Evolutionary conservation across 2,797 vertebrate genomes (phyloP).

Genomic region (Rhabdomys pumilio): DNA sequence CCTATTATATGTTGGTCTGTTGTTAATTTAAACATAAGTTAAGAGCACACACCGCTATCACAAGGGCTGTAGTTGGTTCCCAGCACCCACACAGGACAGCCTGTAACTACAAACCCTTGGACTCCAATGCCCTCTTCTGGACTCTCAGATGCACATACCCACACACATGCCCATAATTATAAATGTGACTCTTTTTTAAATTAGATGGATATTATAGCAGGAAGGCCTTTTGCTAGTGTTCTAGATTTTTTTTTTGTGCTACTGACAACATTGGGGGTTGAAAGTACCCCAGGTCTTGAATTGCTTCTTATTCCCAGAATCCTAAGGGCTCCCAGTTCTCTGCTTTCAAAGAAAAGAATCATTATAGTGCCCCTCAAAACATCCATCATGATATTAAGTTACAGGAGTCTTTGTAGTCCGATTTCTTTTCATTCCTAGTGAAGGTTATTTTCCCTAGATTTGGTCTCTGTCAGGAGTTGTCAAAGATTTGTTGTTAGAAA

Average conservation of each 20-base stretch:
- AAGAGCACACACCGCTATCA: neutral
- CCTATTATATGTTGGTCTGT: neutral
- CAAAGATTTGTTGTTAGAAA: slow-evolving; percentile 35
- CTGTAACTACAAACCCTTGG: neutral
- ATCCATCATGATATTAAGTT: neutral
- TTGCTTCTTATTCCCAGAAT: slow-evolving; percentile 8
- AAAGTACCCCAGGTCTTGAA: neutral
- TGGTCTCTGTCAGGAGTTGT: neutral
- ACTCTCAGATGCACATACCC: neutral
- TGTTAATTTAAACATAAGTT: neutral
- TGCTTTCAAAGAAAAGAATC: slow-evolving; percentile 43
- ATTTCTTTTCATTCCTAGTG: neutral
- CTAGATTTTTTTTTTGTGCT: slow-evolving; percentile 27
- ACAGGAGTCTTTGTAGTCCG: neutral
- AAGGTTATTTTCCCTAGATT: slow-evolving; percentile 49
- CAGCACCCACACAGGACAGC: neutral
- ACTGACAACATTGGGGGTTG: neutral
- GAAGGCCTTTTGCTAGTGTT: slow-evolving; percentile 23
- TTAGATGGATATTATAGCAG: slow-evolving; percentile 11
- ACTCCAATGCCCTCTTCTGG: neutral
- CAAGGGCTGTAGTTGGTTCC: neutral
- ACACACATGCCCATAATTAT: neutral
- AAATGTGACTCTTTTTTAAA: slow-evolving; percentile 4
- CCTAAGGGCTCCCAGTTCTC: slow-evolving; percentile 12
- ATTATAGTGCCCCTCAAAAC: neutral